Evolutionary conservation across 1,140 invertebrate species (phyloP), one percentile per base, ranked within the genome.

Genomic region (Zophobas morio): DNA sequence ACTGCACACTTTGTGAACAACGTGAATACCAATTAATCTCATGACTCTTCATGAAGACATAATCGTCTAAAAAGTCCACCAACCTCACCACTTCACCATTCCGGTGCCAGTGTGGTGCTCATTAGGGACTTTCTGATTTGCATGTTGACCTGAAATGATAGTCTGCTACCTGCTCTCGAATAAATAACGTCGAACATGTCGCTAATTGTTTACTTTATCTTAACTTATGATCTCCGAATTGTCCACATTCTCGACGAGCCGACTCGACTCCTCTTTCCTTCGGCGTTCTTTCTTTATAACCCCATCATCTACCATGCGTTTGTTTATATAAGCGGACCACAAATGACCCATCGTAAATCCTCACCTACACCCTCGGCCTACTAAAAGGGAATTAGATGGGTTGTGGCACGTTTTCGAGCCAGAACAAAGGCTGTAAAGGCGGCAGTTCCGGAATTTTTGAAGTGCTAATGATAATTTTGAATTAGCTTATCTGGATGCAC

Each of bases 141-240:
- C 78, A 76, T 60, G 75, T 77, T 72, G 75, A 42, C 75, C 60
- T 53, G 74, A 76, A 76, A 60, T 73, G 40, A 70, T 60, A 49
- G 66, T 47, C 42, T 54, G 47, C 79, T 75, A 72, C 54, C 77
- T 57, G 70, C 37, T 51, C 70, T 40, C 47, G 66, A 71, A 76
- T 80, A 80, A 80, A 80, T 78, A 80, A 80, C 74, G 75, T 72
- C 74, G 56, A 80, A 78, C 77, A 78, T 74, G 77, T 78, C 72
- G 77, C 79, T 80, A 80, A 80, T 80, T 80, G 79, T 80, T 79
- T 78, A 75, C 53, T 57, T 80, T 80, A 80, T 80, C 79, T 80
- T 80, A 80, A 80, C 77, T 75, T 72, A 75, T 78, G 73, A 80
- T 80, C 79, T 80, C 77, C 77, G 72, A 80, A 79, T 80, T 75